These are phyloP conservation scores for Melanerpes aurifrons DNA, from an alignment of 2,113 vertebrate species.

Conservation along the genomic window DNA sequence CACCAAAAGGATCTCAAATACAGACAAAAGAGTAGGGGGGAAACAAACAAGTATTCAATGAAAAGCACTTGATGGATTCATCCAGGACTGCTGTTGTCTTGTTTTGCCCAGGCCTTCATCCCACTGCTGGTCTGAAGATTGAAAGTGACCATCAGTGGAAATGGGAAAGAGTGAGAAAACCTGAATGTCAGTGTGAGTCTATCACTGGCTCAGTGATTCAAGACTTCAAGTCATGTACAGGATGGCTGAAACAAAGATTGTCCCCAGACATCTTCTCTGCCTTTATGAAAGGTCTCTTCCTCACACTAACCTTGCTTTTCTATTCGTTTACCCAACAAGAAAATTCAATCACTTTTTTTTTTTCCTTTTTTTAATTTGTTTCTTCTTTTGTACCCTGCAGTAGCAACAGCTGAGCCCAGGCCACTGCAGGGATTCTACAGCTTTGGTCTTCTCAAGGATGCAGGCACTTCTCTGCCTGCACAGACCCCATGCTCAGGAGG, in stretches of 20 bases:
- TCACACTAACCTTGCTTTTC: background rate
- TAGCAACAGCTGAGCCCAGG: background rate
- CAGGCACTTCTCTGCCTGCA: background rate
- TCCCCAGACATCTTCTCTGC: background rate
- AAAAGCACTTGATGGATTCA: background rate
- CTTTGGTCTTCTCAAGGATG: background rate
- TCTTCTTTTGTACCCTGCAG: background rate
- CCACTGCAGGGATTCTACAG: fast-evolving
- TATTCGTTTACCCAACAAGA: background rate
- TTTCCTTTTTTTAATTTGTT: background rate
- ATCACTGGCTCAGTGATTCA: background rate
- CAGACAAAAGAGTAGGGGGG: background rate
- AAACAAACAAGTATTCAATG: background rate
- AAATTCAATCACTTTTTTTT: background rate
- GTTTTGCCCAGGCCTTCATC: background rate
- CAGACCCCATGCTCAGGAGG: background rate
- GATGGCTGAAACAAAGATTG: background rate
- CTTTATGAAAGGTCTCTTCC: background rate
- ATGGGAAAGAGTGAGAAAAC: background rate
- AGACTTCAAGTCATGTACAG: background rate
- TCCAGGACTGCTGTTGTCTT: background rate
- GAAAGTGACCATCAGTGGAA: background rate
- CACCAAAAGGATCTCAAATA: constrained; percentile 25
- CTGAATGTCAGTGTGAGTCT: background rate
- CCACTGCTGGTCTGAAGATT: background rate